Evolutionary conservation across 2,888 invertebrate species (phyloP).

Genomic region (Melanotus villosus): DNA sequence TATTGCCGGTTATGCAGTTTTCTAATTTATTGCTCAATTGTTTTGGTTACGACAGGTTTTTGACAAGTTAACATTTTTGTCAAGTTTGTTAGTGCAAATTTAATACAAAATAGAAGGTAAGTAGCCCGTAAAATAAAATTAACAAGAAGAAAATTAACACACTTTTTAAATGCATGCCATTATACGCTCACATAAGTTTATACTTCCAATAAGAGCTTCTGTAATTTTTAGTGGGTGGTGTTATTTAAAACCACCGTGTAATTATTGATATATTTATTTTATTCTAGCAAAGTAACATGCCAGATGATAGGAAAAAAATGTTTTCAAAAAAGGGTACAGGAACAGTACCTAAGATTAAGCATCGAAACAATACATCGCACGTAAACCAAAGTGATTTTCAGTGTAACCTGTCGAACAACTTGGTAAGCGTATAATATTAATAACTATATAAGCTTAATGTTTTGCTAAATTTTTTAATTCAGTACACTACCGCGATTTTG

Average conservation of each 20-base stretch:
- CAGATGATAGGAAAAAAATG: slow-evolving; percentile 63
- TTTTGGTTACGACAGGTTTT: not conserved
- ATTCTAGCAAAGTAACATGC: slow-evolving; percentile 56
- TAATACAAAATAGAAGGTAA: not conserved
- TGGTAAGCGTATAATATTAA: too few species aligned
- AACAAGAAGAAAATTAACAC: too few species aligned
- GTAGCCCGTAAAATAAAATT: not conserved
- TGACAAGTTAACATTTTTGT: not conserved
- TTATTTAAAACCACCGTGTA: not conserved
- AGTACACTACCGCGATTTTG: slow-evolving; percentile 10
- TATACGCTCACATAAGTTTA: too few species aligned
- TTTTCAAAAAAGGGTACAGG: slow-evolving; percentile 70
- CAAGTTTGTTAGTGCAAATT: not conserved
- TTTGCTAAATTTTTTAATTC: too few species aligned
- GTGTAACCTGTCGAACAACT: slow-evolving; percentile 62
- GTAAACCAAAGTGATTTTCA: slow-evolving; percentile 43
- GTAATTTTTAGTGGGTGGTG: not conserved
- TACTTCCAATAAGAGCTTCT: not conserved
- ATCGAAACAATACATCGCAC: slow-evolving; percentile 69
- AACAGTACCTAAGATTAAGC: slow-evolving; percentile 78
- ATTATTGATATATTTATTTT: not conserved
- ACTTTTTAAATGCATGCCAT: too few species aligned
- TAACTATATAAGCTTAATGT: too few species aligned
- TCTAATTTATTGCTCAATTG: not conserved
- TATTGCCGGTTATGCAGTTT: not conserved